phyloP scores from a whole-genome alignment of 1,140 invertebrate genomes.

The Harlomillsia oculata region DNA sequence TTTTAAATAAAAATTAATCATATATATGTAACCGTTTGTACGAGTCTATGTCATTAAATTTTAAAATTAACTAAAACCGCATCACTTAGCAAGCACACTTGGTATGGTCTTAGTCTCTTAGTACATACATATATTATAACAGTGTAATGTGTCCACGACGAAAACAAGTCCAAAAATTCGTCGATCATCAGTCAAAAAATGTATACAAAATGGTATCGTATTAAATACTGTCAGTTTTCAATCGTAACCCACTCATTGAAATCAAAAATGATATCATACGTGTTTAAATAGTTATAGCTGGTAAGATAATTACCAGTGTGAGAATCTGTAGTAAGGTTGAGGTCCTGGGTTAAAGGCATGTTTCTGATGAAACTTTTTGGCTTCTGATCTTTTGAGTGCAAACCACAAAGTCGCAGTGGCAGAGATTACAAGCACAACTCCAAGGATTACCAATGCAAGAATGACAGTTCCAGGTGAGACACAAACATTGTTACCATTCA shows the following conservation, averaged over 20 bases:
- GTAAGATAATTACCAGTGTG: conserved; percentile 24
- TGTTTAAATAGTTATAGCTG: not conserved
- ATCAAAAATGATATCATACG: not conserved
- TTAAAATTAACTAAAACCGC: too few species aligned
- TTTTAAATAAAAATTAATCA: too few species aligned
- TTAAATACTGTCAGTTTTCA: not conserved
- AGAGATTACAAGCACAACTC: conserved; percentile 32
- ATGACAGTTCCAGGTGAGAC: conserved; percentile 35
- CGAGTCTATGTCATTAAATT: too few species aligned
- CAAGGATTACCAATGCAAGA: conserved; percentile 32
- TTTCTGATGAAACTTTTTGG: conserved; percentile 31
- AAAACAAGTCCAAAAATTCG: too few species aligned
- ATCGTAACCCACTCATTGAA: not conserved
- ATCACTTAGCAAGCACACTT: too few species aligned
- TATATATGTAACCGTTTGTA: too few species aligned
- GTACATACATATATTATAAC: too few species aligned
- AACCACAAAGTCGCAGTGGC: conserved; percentile 34
- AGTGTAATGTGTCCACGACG: not conserved
- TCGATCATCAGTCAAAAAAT: too few species aligned
- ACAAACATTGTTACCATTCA: conserved; percentile 22
- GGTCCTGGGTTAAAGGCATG: conserved; percentile 22
- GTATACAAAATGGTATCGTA: not conserved
- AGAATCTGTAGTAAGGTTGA: conserved; percentile 31
- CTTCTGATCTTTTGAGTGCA: conserved; percentile 32
- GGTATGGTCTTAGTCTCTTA: too few species aligned